Base-by-base conservation (phyloP, 2,113 vertebrate genomes). In the Amblyopsis rosae region DNA sequence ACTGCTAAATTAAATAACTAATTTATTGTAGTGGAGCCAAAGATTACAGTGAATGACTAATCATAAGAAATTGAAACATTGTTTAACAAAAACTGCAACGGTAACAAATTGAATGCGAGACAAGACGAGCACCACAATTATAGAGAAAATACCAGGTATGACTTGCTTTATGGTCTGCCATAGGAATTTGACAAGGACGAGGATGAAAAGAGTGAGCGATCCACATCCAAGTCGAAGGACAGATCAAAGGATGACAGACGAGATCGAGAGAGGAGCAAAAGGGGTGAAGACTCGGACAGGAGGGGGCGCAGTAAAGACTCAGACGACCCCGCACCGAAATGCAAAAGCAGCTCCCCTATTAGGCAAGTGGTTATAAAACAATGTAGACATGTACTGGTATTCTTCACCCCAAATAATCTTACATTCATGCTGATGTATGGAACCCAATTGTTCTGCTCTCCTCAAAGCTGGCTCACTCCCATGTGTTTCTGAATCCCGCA, bases 171-270 rank as follows among this genome's bases (percentile, higher is more conserved):
- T 13, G 4, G 1, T 62, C 45, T 16, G 1, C 54, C 63, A 0
- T 8, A 94, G 93, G 93, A 93, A 81, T 92, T 93, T 84, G 87
- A 93, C 67, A 92, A 92, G 67, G 90, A 92, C 35, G 77, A 86
- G 1, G 86, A 90, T 66, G 89, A 90, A 33, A 91, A 90, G 68
- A 87, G n/a, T 1, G 87, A 92, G 67, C 80, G 77, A 26, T 59
- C 72, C 0, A 65, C 73, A 4, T 79, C 83, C 13, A 92, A 90
- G 62, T 81, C 79, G 17, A 92, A 92, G 83, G 90, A 92, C 3
- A 65, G 71, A 33, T 76, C 74, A 12, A 92, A 91, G 62, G 92
- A 93, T 0, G 92, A 93, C 59, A 84, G 83, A 56, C 86, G 76
- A 57, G 89, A 91, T 46, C 90, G 86, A 78, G 89, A 90, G 47